Evolutionary conservation across 2,113 vertebrate genomes (phyloP), one percentile per base, ranked within the genome.

Genomic region (Myrmecophaga tridactyla): DNA sequence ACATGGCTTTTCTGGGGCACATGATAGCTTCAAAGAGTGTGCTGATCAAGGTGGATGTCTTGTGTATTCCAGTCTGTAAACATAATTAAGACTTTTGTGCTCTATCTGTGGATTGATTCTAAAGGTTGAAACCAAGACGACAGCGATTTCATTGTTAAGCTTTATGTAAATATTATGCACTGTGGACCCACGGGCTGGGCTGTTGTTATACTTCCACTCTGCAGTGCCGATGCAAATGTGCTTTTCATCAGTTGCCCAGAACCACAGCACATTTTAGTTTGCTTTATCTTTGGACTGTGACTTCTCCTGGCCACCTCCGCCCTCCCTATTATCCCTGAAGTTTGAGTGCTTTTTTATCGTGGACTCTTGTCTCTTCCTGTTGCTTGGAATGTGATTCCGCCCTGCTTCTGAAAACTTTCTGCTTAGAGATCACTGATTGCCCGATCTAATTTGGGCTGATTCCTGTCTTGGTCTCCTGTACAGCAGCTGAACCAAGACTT

Each of bases 211-310:
- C n/a, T 1, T 13, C 7, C 48, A 39, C 25, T 34, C 48, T 53
- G 27, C 51, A 10, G 2, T 4, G 0, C n/a, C 13, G 0, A 18
- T n/a, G 27, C 72, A 27, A 10, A 34, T 2, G 46, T 20, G 20
- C n/a, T 29, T 76, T 46, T 48, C 21, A 3, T 25, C 13, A 1
- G 4, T 25, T 21, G 53, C 77, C 27, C 2, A 62, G 53, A 11
- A 46, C 65, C 25, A 10, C 4, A 13, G 31, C 31, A 4, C 11
- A 6, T 34, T 48, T 62, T 13, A 34, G 31, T 4, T 75, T 1
- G 14, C 25, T 39, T 83, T 56, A 1, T 51, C 76, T 67, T 34
- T 78, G 63, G 13, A 58, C 17, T 20, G 3, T 70, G 36, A 72
- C 39, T 72, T 70, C 58, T 39, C 39, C 27, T 0, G 13, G 51